A percentile compares a stretch with the other conserved stretches of the same genome.
Conservation (phyloP, 2,113 vertebrate genomes). For the Lichenostomus cassidix region DNA sequence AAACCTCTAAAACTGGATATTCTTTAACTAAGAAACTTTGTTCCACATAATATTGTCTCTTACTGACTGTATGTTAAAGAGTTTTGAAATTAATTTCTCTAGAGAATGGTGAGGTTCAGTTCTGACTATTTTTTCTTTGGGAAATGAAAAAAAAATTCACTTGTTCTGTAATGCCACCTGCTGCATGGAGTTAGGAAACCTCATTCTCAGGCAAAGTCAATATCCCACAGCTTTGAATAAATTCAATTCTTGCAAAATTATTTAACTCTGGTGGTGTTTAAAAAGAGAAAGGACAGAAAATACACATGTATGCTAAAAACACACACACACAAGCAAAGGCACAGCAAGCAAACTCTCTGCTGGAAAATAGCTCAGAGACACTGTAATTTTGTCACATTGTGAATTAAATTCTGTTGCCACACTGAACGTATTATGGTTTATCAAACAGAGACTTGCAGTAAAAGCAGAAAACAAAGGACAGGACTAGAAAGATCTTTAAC, state of each 20-base stretch:
- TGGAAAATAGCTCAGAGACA: background rate
- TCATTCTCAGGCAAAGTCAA: background rate
- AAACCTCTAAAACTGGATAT: background rate
- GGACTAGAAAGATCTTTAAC: background rate
- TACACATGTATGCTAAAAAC: background rate
- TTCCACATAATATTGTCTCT: background rate
- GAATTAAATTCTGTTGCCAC: background rate
- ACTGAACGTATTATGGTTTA: background rate
- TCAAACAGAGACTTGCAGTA: background rate
- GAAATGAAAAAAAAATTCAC: background rate
- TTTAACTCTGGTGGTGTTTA: background rate
- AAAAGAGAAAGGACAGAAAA: background rate
- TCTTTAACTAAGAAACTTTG: background rate
- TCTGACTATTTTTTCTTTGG: background rate
- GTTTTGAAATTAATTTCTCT: background rate
- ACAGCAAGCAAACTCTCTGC: background rate
- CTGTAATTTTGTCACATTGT: background rate
- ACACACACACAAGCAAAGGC: background rate
- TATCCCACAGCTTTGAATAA: background rate
- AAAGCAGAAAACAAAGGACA: background rate
- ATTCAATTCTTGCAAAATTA: background rate
- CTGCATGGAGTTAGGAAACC: slow-evolving; percentile 19
- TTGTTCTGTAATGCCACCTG: slow-evolving; percentile 59
- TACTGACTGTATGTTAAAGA: background rate
- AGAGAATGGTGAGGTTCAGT: background rate